Conservation (phyloP, 1,140 invertebrate species). For the Drosophila ironensis region DNA sequence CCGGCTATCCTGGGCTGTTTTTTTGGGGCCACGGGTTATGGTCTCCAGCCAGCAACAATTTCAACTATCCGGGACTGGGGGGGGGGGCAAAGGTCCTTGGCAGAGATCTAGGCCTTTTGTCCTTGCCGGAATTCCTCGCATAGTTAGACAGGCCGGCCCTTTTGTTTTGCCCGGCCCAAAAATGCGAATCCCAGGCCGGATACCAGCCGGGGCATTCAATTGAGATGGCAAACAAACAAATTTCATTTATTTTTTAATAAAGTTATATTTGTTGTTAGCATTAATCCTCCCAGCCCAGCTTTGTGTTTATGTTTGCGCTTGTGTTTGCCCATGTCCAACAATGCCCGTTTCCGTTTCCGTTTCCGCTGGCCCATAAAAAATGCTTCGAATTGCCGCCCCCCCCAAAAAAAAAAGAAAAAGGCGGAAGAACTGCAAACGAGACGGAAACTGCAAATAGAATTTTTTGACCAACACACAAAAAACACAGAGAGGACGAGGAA, state of each 20-base stretch:
- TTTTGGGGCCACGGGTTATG: conserved; percentile 46
- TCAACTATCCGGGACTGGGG: conserved; percentile 43
- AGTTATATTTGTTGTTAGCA: conserved; percentile 77
- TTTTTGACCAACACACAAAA: too few relatives aligned
- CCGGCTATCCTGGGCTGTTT: neutral
- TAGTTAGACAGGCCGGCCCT: conserved; percentile 42
- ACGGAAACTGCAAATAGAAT: conserved; percentile 73
- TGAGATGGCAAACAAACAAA: conserved; percentile 49
- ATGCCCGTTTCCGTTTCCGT: conserved; percentile 73
- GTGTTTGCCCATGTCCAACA: conserved; percentile 72
- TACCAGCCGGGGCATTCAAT: conserved; percentile 23
- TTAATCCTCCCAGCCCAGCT: conserved; percentile 48
- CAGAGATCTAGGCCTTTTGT: conserved; percentile 34
- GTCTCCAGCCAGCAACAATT: conserved; percentile 53
- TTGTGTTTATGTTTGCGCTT: conserved; percentile 1
- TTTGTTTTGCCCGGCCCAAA: conserved; percentile 53
- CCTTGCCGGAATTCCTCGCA: conserved; percentile 53
- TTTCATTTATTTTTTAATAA: conserved; percentile 80
- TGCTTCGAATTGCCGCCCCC: conserved; percentile 60
- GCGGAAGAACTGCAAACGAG: conserved; percentile 37
- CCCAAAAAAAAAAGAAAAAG: neutral
- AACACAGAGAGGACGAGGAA: too few relatives aligned
- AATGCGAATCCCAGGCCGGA: conserved; percentile 52
- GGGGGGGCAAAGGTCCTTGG: conserved; percentile 14
- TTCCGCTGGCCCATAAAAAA: conserved; percentile 35